Evolutionary conservation across 2,113 vertebrate species (phyloP).

Genomic region (Hydrochoerus hydrochaeris): DNA sequence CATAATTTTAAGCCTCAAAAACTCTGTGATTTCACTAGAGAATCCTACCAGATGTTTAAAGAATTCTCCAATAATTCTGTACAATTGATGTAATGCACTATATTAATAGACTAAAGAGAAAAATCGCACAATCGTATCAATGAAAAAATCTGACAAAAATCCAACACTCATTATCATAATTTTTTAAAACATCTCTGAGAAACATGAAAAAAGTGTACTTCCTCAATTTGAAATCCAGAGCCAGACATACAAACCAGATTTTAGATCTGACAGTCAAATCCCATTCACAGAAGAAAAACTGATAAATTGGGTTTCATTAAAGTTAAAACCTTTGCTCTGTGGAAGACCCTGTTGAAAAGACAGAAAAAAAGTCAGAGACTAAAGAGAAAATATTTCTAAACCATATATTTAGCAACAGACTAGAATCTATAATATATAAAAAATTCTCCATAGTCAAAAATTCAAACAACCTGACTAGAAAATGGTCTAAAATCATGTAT

Average conservation of each 20-base stretch:
- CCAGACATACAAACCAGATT: background rate
- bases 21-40: background rate
- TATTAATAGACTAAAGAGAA: slow-evolving; percentile 52
- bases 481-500: background rate
- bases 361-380: background rate
- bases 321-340: background rate
- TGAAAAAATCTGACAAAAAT: slow-evolving; percentile 14
- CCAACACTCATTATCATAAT: background rate
- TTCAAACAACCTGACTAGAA: slow-evolving; percentile 21
- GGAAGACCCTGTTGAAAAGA: background rate
- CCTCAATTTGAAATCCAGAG: slow-evolving; percentile 39
- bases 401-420: background rate
- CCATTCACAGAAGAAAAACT: background rate
- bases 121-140: background rate
- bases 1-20: slow-evolving; percentile 37
- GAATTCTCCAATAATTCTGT: slow-evolving; percentile 16
- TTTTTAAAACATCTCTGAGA: background rate
- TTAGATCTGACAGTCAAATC: slow-evolving; percentile 29
- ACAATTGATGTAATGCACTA: background rate
- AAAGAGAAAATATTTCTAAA: slow-evolving; percentile 34
- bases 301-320: background rate
- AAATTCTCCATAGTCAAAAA: slow-evolving; percentile 7
- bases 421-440: background rate
- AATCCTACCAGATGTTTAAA: background rate
- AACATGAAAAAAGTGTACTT: slow-evolving; percentile 34